A percentile compares a stretch with the other conserved stretches of the same genome.
These are phyloP conservation scores for Cyphomyrus plagiostoma DNA, from an alignment of 2,113 vertebrate species.

Conservation along the genomic window DNA sequence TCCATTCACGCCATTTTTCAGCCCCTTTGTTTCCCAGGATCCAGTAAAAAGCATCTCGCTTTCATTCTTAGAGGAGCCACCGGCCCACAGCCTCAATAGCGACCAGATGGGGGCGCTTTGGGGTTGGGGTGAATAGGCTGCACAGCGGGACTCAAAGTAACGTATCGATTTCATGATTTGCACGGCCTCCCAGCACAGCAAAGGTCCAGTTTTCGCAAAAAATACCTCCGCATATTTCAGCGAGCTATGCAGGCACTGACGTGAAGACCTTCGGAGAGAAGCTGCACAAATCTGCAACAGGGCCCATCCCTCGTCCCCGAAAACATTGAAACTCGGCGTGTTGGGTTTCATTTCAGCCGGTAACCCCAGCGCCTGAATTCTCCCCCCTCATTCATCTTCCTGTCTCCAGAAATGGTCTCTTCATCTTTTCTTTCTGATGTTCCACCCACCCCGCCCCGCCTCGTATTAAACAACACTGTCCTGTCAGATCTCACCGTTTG, in stretches of 20 bases:
- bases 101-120: neutral
- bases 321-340: neutral
- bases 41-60: neutral
- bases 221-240: neutral
- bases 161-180: neutral
- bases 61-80: neutral
- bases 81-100: neutral
- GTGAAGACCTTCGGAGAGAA: neutral
- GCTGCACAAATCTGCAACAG: neutral
- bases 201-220: neutral
- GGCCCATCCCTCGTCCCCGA: neutral
- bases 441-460: neutral
- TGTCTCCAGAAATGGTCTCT: neutral
- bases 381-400: neutral
- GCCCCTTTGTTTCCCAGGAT: neutral
- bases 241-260: neutral
- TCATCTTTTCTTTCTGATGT: neutral
- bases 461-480: neutral
- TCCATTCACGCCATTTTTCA: neutral
- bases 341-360: neutral
- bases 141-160: neutral
- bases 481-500: neutral
- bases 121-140: neutral
- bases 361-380: neutral
- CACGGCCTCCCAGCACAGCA: neutral